Evolutionary conservation across 2,888 invertebrate species (phyloP).

Genomic region (Idaea biselata): DNA sequence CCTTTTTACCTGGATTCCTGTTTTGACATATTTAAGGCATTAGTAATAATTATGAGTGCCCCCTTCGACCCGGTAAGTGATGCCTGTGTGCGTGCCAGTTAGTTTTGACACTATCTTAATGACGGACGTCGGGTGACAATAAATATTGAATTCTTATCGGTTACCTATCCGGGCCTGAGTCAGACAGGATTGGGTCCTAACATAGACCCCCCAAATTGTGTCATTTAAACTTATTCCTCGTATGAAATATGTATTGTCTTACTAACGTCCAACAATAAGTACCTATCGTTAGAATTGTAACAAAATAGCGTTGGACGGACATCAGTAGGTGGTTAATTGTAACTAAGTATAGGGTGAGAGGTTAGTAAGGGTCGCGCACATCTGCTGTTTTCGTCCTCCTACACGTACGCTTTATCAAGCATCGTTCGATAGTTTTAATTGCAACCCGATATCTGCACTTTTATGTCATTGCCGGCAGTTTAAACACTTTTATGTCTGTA

Average conservation of each 20-base stretch:
- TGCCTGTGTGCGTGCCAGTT: slow-evolving; percentile 64
- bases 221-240: slow-evolving; percentile 26
- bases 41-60: slow-evolving; percentile 81
- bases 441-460: slow-evolving; percentile 71
- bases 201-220: slow-evolving; percentile 72
- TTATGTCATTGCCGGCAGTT: slow-evolving; percentile 41
- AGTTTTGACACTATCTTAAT: slow-evolving; percentile 81
- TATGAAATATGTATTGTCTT: slow-evolving; percentile 25
- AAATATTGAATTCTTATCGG: slow-evolving; percentile 78
- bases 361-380: slow-evolving; percentile 69
- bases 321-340: slow-evolving; percentile 62
- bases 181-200: slow-evolving; percentile 61
- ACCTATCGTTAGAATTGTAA: slow-evolving; percentile 28
- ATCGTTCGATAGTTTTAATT: slow-evolving; percentile 72
- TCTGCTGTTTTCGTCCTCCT: slow-evolving; percentile 73
- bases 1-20: slow-evolving; percentile 81
- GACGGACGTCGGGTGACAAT: slow-evolving; percentile 77
- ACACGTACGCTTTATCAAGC: slow-evolving; percentile 63
- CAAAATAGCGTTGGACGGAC: slow-evolving; percentile 34
- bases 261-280: slow-evolving; percentile 27
- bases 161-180: slow-evolving; percentile 65
- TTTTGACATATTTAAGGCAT: slow-evolving; percentile 82
- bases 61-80: slow-evolving; percentile 60
- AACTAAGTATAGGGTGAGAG: slow-evolving; percentile 55
- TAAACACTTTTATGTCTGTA: slow-evolving; percentile 28